These are phyloP conservation scores for Trypoxylon attenuatum DNA, from an alignment of 2,888 invertebrate species.

Conservation along the genomic window DNA sequence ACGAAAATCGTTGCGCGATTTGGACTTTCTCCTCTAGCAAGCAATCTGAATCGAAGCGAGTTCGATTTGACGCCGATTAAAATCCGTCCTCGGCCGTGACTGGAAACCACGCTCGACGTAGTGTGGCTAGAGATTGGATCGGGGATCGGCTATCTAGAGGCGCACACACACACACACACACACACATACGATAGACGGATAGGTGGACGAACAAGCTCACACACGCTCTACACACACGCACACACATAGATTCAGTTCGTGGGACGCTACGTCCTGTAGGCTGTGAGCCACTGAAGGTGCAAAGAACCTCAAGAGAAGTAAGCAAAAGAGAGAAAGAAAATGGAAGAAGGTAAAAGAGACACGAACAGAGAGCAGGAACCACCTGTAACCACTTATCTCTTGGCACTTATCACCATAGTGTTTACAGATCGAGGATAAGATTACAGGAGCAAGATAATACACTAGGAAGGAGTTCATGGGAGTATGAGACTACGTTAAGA, in stretches of 20 bases:
- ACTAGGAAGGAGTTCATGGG: conserved; percentile 38
- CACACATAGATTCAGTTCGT: background rate
- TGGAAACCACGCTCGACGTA: background rate
- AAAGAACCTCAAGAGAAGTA: background rate
- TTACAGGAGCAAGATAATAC: conserved; percentile 48
- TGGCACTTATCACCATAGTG: conserved; percentile 50
- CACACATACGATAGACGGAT: background rate
- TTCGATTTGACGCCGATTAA: background rate
- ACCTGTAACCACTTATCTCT: conserved; percentile 54
- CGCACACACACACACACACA: background rate
- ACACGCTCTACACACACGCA: background rate
- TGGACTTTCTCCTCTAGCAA: too few species aligned
- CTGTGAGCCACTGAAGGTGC: conserved; percentile 23
- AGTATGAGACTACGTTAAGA: too few species aligned
- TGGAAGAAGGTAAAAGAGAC: conserved; percentile 6
- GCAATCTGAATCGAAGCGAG: too few species aligned
- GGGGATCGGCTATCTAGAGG: too few species aligned
- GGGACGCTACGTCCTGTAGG: too few species aligned
- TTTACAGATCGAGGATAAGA: conserved; percentile 59
- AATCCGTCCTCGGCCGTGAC: background rate
- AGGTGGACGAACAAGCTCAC: background rate
- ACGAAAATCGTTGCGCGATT: too few species aligned
- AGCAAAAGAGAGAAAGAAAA: conserved; percentile 1
- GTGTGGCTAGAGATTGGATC: background rate
- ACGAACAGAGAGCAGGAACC: conserved; percentile 33